Evolutionary conservation across 2,113 vertebrate genomes (phyloP), one percentile per base, ranked within the genome.

Genomic region (Tragulus kanchil): DNA sequence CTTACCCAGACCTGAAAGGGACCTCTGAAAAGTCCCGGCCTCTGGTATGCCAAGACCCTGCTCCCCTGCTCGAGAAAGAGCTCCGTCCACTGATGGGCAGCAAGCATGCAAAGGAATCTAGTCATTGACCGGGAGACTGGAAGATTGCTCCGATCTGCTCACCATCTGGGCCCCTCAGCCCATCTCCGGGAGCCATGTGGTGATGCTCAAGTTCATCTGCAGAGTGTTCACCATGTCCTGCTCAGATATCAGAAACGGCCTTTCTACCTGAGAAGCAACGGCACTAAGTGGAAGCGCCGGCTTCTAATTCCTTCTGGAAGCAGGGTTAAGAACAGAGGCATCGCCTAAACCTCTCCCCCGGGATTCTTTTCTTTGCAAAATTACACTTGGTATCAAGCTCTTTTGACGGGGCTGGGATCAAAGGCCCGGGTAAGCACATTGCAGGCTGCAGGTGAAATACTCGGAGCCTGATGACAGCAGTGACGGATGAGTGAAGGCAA

Each of bases 301-400:
- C 21, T 9, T 54, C 89, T 73, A 25, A 89, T 83, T 92, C 75
- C 69, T 87, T 59, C 61, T 92, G 95, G 90, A 95, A 89, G 67
- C 56, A 1, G 69, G 83, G 95, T 96, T 91, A 65, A 93, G 96
- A 82, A 78, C 95, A 91, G 85, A 93, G 83, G 54, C 69, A 0
- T 6, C 42, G 69, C 92, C 50, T 31, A 10, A 82, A 77, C 13
- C 81, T 88, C 84, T 88, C 94, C 69, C 62, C 11, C 3, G 87
- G 90, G 96, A 85, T 52, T 15, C 62, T 79, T 85, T 65, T 61
- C 87, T 96, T 89, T 26, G 69, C 64, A 82, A 82, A 95, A 94
- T 96, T 85, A 95, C 75, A 65, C 69, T 69, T 1, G 0, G 19
- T 31, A 91, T 95, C 94, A 93, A 79, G 58, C 36, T 19, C 0